A percentile compares a stretch with the other conserved stretches of the same genome.
Evolutionary conservation across 2,797 vertebrate species (phyloP).

Genomic region (Argya squamiceps): DNA sequence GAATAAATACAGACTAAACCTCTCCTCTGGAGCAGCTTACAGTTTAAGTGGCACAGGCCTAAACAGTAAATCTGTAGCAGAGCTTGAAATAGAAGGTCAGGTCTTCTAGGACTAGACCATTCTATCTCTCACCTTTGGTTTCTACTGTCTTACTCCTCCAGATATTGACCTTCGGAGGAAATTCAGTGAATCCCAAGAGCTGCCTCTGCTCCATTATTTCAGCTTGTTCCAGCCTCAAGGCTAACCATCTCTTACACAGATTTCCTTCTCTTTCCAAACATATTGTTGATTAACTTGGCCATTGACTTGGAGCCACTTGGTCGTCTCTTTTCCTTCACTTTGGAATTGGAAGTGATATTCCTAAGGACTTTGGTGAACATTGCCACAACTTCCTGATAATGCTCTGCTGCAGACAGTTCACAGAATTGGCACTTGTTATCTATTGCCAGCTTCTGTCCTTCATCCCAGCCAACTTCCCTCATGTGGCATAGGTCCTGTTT

Average conservation of each 20-base stretch:
- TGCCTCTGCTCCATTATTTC: background rate
- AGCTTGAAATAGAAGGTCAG: background rate
- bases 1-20: background rate
- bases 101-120: background rate
- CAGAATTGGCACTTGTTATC: slow-evolving; percentile 85
- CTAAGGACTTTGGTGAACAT: slow-evolving; percentile 85
- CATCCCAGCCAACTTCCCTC: slow-evolving; percentile 83
- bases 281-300: slow-evolving; percentile 88
- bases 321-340: slow-evolving; percentile 83
- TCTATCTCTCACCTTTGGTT: background rate
- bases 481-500: slow-evolving; percentile 90
- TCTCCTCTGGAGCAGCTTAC: background rate
- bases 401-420: slow-evolving; percentile 88
- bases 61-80: background rate
- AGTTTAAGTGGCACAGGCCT: background rate
- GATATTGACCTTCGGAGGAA: background rate
- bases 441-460: slow-evolving; percentile 82
- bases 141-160: background rate
- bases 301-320: slow-evolving; percentile 87
- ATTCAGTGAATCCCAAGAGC: background rate
- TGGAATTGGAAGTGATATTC: slow-evolving; percentile 71
- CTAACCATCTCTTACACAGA: slow-evolving; percentile 77
- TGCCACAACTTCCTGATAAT: slow-evolving; percentile 83
- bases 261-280: slow-evolving; percentile 89
- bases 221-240: background rate